Base-by-base conservation (phyloP, 2,113 vertebrate species). In the Montifringilla adamsi region DNA sequence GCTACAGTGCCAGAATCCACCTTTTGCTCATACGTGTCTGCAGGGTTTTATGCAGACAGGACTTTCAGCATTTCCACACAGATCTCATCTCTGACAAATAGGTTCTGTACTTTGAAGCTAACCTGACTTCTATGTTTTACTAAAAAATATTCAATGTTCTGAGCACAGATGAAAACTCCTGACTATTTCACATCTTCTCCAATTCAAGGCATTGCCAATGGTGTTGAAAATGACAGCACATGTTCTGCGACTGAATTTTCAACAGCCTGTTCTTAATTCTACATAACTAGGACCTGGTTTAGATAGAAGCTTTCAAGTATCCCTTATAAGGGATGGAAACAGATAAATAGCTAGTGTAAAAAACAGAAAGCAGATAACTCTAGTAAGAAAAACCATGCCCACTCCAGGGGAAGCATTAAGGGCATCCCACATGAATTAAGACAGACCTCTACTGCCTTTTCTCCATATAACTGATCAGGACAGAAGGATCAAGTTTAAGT, bases 301-400 rank as follows among this genome's bases (percentile, higher is more conserved):
- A 95, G 82, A 76, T 66, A 95, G 89, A 93, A 84, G 50, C 49
- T 96, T 95, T 78, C 68, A 96, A 96, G 77, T 92, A 97, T 95
- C 83, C 81, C 91, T 84, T 95, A 94, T 81, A 94, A 97, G 95
- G 97, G 91, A 91, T 16, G 60, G 73, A 90, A 97, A 94, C 30
- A 97, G 96, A 97, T 97, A 97, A 96, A 97, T 66, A 94, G 84
- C 82, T 94, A 94, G 93, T 94, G 93, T 93, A 97, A 96, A 94
- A 96, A 98, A 97, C 79, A 97, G 88, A 98, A 97, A 97, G 81
- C 97, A 98, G 97, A 98, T 94, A 97, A 94, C 66, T 75, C 46
- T 62, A 28, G 50, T 93, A 97, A 96, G 87, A 97, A 72, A 96
- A 98, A 93, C 35, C 69, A 92, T 64, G 68, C 90, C 66, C 81